Base-by-base conservation (phyloP, 2,888 invertebrate genomes). In the Agrotis clavis region DNA sequence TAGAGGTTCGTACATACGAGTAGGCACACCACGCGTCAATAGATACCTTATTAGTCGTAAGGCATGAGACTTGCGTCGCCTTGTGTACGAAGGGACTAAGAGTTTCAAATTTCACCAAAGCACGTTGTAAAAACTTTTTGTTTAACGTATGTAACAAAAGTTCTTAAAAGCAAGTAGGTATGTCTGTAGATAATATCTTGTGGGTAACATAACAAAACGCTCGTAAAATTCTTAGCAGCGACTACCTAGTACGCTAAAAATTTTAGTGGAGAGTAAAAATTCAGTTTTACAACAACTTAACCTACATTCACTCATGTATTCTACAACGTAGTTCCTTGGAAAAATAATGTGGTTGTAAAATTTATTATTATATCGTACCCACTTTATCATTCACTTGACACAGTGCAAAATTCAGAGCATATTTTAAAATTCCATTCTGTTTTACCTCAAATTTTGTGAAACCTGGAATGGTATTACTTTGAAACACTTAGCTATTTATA, bases 221-320 rank as follows among this genome's bases (percentile, higher is more conserved):
- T 61, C 45, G 25, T 77, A 53, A 72, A 59, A 53, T 1, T 19
- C 59, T 41, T 47, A 57, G 14, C 47, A 21, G 69, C 9, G 30
- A 25, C 47, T 51, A 56, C 35, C 35, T n/a, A 25, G 48, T 21
- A 35, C 30, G 18, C 56, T 57, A 25, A 62, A 57, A 59, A 0
- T 63, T 71, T 75, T 54, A 77, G n/a, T n/a, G 13, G n/a, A 30
- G 16, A 45, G 21, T 75, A 45, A 64, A 71, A 77, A 30, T 45
- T 45, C 19, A 21, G 51, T 64, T 71, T 77, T 50, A 77, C 19
- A 11, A 62, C 56, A 13, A 35, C 47, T 53, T 63, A 45, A 71
- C 57, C 19, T 18, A 30, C 21, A 50, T 63, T 41, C 41, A 41
- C 9, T 45, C 19, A 51, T 18, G 18, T 41, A 47, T 47, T 47